Base-by-base conservation (phyloP, 2,888 invertebrate species). In the Panopea generosa region DNA sequence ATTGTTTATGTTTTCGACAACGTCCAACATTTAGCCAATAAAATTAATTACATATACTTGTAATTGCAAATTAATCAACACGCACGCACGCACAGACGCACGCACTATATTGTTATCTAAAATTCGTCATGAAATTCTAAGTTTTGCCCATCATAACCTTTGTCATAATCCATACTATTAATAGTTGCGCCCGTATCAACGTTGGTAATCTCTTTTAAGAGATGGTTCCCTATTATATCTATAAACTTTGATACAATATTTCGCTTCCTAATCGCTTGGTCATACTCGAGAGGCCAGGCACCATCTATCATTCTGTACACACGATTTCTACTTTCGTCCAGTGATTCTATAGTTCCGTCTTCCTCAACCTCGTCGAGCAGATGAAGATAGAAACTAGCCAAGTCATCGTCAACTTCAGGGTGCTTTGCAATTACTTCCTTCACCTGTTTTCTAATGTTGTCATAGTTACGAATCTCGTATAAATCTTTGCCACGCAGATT, bases 181-280 rank as follows among this genome's bases (percentile, higher is more conserved):
- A 52, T 9, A 11, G 24, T n/a, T n/a, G 43, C 38, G 6, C 61
- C 68, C 14, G 52, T 6, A 43, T 75, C 45, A 29, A 66, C 67
- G 11, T 47, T 63, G 0, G 71, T 50, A 7, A 71, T 29, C 9
- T 71, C 59, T 11, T 62, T 24, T 27, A 78, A 9, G 1, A 78
- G 50, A 52, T 78, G 78, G 4, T 50, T 24, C 16, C 71, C 74
- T 24, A 78, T 68, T 3, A 71, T 63, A 26, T 78, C 78, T 18
- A 78, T 57, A 26, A 60, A 24, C 43, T 67, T 74, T 22, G 71
- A 53, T 0, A 75, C 56, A 27, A 78, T 65, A 40, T 78, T 70
- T n/a, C 53, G 43, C 49, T 74, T 71, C 43, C 62, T 74, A 4
- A 67, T 38, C 38, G 71, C n/a, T 33, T 63, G 59, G 22, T 78